phyloP scores from a whole-genome alignment of 64 coral and sea anemone species.

The Trachythela sp. region DNA sequence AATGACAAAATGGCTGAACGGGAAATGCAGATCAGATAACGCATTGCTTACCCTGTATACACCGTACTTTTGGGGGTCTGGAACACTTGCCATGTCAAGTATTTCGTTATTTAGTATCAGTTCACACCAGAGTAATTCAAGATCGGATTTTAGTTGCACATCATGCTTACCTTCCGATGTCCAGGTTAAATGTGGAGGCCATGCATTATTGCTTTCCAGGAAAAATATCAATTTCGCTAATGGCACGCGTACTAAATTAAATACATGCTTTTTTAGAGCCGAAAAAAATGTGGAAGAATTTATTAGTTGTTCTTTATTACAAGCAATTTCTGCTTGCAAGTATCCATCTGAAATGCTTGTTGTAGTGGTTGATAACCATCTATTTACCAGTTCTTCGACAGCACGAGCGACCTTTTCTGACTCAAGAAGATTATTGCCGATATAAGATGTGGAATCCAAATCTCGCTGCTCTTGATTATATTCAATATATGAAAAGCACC shows the following conservation, averaged over 20 bases:
- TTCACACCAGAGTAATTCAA: neutral
- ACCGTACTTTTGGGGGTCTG: slow-evolving; percentile 44
- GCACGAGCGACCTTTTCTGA: neutral
- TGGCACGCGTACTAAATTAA: neutral
- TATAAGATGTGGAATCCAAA: neutral
- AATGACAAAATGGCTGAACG: slow-evolving; percentile 50
- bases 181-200: neutral
- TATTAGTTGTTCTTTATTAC: neutral
- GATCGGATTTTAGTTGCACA: neutral
- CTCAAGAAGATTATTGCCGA: neutral
- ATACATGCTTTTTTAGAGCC: neutral
- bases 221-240: neutral
- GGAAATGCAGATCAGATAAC: slow-evolving; percentile 49
- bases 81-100: slow-evolving; percentile 28
- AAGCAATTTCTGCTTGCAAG: neutral
- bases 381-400: neutral
- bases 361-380: neutral
- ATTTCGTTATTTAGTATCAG: neutral
- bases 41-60: slow-evolving; percentile 38
- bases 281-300: neutral
- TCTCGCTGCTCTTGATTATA: neutral
- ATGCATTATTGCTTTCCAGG: neutral
- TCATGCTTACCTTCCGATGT: too few species aligned
- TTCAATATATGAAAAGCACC: slow-evolving; percentile 33
- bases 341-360: neutral